Base-by-base conservation (phyloP, 2,888 invertebrate genomes). In the Phortica magna region DNA sequence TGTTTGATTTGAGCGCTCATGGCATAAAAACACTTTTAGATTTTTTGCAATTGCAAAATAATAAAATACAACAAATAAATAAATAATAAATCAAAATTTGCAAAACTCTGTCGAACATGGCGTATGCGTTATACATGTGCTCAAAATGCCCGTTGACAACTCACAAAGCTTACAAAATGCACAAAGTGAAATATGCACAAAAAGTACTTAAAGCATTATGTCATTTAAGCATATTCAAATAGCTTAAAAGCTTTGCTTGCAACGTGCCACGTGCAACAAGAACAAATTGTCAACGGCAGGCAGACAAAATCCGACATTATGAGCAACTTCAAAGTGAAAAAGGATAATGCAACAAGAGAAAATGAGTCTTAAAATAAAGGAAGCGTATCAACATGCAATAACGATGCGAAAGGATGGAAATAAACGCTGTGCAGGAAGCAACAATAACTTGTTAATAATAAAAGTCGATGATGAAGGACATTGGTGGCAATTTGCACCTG, bases 401-500 rank as follows among this genome's bases (percentile, higher is more conserved):
- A 48, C 5, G 48, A 31, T 31, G 1, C 31, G 48, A 5, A 10
- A 64, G 31, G 31, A 64, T 9, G 31, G 31, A 31, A 64, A 31
- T 39, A 64, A 19, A 10, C 64, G 39, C 10, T 17, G 9, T 17
- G 22, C 59, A 59, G 9, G 2, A 19, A 9, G 9, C 19, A 19
- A 9, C 59, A 59, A 53, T 7, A 75, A 31, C 73, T 67, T 57
- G 71, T 78, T 76, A 72, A 76, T 76, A 72, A 76, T 75, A 77
- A 77, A 74, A 76, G 64, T 73, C 72, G 76, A 76, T 67, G 67
- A 75, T 67, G 67, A 75, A 79, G 55, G 72, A 76, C 75, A 76
- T 42, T 80, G 67, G 67, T 76, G 76, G 76, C 75, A 78, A 80
- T 76, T 80, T 73, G 57, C 31, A 31, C 31, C 42, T 17, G 10